Conservation (phyloP, 2,888 invertebrate species). For the Epirrhoe alternata region DNA sequence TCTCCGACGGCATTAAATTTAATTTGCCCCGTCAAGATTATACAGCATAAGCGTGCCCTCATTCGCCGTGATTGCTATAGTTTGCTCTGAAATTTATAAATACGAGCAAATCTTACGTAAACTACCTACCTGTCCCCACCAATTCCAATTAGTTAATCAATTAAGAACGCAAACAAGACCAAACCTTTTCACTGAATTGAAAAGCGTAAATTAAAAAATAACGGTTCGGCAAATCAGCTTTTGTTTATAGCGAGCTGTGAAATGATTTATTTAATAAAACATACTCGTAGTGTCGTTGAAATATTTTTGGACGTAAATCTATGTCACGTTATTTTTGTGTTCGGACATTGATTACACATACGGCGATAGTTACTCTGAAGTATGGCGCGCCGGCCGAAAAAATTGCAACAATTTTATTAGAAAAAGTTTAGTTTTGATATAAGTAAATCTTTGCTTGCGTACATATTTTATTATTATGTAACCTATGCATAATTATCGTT, state of each 20-base stretch:
- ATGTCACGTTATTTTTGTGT: constrained; percentile 4
- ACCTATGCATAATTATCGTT: too few relatives aligned
- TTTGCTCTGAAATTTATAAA: constrained; percentile 17
- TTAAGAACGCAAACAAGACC: background rate
- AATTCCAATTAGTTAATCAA: background rate
- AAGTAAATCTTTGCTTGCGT: too few relatives aligned
- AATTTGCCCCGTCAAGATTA: constrained; percentile 61
- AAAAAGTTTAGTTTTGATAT: too few relatives aligned
- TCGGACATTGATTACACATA: constrained; percentile 25
- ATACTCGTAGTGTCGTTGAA: constrained; percentile 11
- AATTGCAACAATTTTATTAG: too few relatives aligned
- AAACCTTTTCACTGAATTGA: background rate
- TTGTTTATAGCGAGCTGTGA: constrained; percentile 5
- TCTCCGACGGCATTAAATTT: constrained; percentile 61
- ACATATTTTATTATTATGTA: too few relatives aligned
- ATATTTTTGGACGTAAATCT: constrained; percentile 22
- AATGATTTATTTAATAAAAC: constrained; percentile 26
- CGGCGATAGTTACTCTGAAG: too few relatives aligned
- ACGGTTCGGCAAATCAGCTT: constrained; percentile 7
- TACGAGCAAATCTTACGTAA: background rate
- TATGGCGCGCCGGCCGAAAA: constrained; percentile 7
- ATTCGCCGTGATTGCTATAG: constrained; percentile 47
- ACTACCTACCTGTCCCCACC: background rate
- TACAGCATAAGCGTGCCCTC: constrained; percentile 51
- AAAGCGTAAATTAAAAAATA: constrained; percentile 9